These are phyloP conservation scores for Ptychoptera contaminata DNA, from an alignment of 2,888 invertebrate species.

Conservation along the genomic window DNA sequence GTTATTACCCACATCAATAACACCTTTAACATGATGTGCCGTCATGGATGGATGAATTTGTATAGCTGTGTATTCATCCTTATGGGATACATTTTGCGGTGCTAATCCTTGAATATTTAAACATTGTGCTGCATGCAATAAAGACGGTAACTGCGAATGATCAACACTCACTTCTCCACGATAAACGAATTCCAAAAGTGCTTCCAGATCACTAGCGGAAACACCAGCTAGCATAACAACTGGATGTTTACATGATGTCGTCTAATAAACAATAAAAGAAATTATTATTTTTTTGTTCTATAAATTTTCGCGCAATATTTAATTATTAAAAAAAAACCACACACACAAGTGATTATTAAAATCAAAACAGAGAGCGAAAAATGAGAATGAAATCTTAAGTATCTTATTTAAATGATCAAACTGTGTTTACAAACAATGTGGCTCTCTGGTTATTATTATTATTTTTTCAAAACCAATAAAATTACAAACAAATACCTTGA, in stretches of 20 bases:
- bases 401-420: no score
- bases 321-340: no score
- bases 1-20: constrained; percentile 15
- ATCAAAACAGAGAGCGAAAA: no score
- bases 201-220: constrained; percentile 42
- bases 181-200: constrained; percentile 45
- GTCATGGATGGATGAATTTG: constrained; percentile 29
- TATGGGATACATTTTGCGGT: constrained; percentile 31
- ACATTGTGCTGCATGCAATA: constrained; percentile 44
- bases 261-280: constrained; percentile 24
- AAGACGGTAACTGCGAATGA: constrained; percentile 41
- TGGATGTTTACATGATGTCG: constrained; percentile 46
- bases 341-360: no score
- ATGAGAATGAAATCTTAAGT: no score
- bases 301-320: background rate
- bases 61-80: constrained; percentile 31
- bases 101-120: constrained; percentile 43
- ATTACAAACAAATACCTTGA: constrained; percentile 32
- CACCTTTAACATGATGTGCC: constrained; percentile 27
- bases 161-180: constrained; percentile 46
- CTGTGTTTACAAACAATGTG: no score
- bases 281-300: background rate
- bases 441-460: no score
- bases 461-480: no score
- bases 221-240: constrained; percentile 46